Evolutionary conservation across 2,888 invertebrate species (phyloP).

Genomic region (Drosophila sordidapex): DNA sequence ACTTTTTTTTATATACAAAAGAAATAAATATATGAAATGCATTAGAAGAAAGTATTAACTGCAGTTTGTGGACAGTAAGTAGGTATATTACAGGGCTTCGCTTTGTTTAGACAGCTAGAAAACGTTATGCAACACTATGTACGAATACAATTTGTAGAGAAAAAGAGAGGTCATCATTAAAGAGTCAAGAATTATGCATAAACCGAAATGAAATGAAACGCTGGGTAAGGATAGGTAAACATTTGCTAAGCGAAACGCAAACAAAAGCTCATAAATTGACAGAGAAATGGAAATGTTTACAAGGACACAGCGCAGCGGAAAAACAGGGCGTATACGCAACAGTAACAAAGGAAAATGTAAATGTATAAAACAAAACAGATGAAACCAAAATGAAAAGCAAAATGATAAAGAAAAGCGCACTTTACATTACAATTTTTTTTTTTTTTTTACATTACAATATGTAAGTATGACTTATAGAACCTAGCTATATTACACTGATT

Average conservation of each 20-base stretch:
- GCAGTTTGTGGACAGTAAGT: slow-evolving; percentile 25
- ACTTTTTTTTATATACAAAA: slow-evolving; percentile 37
- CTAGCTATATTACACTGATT: slow-evolving; percentile 66
- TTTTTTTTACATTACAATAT: slow-evolving; percentile 54
- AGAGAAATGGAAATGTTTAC: slow-evolving; percentile 67
- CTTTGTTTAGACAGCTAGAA: slow-evolving; percentile 37
- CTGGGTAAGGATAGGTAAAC: slow-evolving; percentile 59
- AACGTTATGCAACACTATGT: slow-evolving; percentile 48
- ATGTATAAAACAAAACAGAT: slow-evolving; percentile 14
- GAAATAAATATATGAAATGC: slow-evolving; percentile 14
- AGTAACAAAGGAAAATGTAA: slow-evolving; percentile 20
- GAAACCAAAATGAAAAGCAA: slow-evolving; percentile 28
- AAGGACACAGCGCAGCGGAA: slow-evolving; percentile 59
- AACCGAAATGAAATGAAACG: slow-evolving; percentile 42
- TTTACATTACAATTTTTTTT: slow-evolving; percentile 63
- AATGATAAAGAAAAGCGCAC: slow-evolving; percentile 60
- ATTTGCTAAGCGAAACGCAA: slow-evolving; percentile 78
- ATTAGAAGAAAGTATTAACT: slow-evolving; percentile 24
- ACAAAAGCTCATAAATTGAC: slow-evolving; percentile 77
- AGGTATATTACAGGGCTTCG: slow-evolving; percentile 44
- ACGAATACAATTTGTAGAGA: slow-evolving; percentile 35
- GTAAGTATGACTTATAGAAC: slow-evolving; percentile 58
- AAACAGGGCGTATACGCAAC: slow-evolving; percentile 68
- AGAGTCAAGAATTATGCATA: slow-evolving; percentile 69
- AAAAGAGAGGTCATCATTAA: slow-evolving; percentile 49